Conservation (phyloP, 2,113 vertebrate genomes). For the Pycnonotus jocosus region DNA sequence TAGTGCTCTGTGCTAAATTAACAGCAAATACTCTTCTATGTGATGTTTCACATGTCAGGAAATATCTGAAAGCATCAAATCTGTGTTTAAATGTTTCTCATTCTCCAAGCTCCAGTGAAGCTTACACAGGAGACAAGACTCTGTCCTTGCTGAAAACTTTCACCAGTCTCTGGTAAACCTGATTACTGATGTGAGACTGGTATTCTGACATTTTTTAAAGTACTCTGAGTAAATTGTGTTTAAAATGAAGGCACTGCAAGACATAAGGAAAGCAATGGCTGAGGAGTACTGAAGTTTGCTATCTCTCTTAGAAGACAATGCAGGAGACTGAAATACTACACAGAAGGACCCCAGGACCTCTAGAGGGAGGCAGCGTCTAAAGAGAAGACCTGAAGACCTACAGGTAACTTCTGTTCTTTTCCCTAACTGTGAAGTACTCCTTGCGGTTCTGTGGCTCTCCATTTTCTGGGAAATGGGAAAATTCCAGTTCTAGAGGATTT, state of each 20-base stretch:
- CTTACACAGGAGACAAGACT: neutral
- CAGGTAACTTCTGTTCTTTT: neutral
- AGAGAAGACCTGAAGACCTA: neutral
- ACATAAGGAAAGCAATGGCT: accelerated
- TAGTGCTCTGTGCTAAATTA: neutral
- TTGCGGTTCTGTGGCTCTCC: neutral
- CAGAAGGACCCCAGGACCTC: neutral
- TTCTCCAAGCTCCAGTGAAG: neutral
- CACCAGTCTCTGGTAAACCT: neutral
- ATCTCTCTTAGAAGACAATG: neutral
- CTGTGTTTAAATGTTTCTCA: neutral
- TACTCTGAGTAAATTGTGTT: neutral
- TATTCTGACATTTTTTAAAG: neutral
- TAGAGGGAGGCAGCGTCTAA: neutral
- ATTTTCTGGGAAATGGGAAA: neutral
- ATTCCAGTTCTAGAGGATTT: neutral
- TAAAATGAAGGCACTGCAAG: neutral
- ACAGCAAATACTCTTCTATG: neutral
- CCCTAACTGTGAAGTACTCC: neutral
- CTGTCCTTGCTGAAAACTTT: neutral
- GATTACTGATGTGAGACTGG: neutral
- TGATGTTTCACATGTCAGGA: neutral
- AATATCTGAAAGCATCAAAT: neutral
- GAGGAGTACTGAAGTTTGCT: neutral
- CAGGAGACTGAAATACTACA: neutral